Evolutionary conservation across 1,140 invertebrate genomes (phyloP), one percentile per base, ranked within the genome.

Genomic region (Drosophila ambigua): DNA sequence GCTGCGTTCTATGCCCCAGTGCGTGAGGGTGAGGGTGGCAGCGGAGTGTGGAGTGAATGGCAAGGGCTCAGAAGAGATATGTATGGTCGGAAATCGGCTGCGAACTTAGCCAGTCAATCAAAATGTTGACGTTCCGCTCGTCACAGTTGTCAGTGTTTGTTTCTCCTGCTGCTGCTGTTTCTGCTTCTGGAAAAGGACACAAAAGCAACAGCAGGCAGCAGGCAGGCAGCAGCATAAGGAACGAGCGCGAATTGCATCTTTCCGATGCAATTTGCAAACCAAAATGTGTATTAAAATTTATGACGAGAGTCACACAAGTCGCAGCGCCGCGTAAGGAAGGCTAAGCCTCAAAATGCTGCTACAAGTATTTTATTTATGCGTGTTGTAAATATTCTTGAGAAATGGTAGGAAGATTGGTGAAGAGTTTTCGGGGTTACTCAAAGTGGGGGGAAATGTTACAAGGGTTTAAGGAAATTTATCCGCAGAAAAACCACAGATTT

Each of bases 251-350:
- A 85, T 82, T 88, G 83, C 82, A 88, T 87, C 78, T 88, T 88
- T 64, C 44, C 16, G 61, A 77, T 39, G 83, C 83, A 87, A 88
- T 88, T 88, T 88, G 83, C 83, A 88, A 88, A 83, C 83, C 83
- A 88, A 88, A 88, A 88, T 88, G 67, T 79, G 79, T 88, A 88
- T 88, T 88, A 88, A 88, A 88, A 88, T 88, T 88, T 88, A 88
- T 88, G 83, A 88, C 83, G 83, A 85, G 74, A 64, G 79, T 39
- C 11, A 11, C 35, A 11, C 82, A 77, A 81, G 50, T 78, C 69
- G 65, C 65, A 39, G 63, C 58, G 65, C 20, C 1, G 20, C 20
- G 20, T 20, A 75, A 51, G 41, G 63, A 39, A 46, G 44, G 35
- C 1, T 13, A 31, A 52, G 49, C 65, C 67, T 35, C 64, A 46